phyloP scores from a whole-genome alignment of 1,140 invertebrate species.

The Adoxophyes honmai region DNA sequence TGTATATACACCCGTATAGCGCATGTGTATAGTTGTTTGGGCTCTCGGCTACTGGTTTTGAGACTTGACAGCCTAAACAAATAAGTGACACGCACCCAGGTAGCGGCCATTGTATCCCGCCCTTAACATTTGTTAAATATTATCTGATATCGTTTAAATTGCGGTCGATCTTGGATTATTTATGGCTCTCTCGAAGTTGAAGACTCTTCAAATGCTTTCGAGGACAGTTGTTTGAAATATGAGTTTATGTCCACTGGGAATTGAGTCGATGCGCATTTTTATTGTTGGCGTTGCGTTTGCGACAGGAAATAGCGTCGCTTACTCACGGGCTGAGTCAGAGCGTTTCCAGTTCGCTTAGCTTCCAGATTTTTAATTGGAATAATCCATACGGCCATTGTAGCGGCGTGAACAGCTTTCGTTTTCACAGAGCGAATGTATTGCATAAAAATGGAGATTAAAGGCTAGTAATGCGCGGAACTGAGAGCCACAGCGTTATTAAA shows the following conservation, averaged over 20 bases:
- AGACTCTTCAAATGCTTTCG: slow-evolving; percentile 5
- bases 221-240: slow-evolving; percentile 1
- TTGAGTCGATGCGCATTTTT: background rate
- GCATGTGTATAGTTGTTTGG: slow-evolving; percentile 47
- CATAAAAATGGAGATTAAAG: too few relatives aligned
- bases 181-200: background rate
- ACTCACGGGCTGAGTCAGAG: slow-evolving; percentile 33
- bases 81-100: slow-evolving; percentile 67
- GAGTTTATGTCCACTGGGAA: background rate
- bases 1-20: slow-evolving; percentile 38
- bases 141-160: slow-evolving; percentile 62
- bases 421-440: too few relatives aligned
- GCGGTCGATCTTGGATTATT: slow-evolving; percentile 25
- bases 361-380: background rate
- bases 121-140: slow-evolving; percentile 69
- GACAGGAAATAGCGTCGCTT: slow-evolving; percentile 16
- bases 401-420: too few relatives aligned
- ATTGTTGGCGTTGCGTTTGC: background rate
- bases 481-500: too few relatives aligned
- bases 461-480: too few relatives aligned
- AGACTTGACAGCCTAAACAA: slow-evolving; percentile 68
- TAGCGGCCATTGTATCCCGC: slow-evolving; percentile 55
- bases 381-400: too few relatives aligned
- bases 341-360: slow-evolving; percentile 28
- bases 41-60: slow-evolving; percentile 69